A percentile compares a stretch with the other conserved stretches of the same genome.
These are phyloP conservation scores for Mormyrus lacerda DNA, from an alignment of 2,113 vertebrate genomes.

Conservation along the genomic window DNA sequence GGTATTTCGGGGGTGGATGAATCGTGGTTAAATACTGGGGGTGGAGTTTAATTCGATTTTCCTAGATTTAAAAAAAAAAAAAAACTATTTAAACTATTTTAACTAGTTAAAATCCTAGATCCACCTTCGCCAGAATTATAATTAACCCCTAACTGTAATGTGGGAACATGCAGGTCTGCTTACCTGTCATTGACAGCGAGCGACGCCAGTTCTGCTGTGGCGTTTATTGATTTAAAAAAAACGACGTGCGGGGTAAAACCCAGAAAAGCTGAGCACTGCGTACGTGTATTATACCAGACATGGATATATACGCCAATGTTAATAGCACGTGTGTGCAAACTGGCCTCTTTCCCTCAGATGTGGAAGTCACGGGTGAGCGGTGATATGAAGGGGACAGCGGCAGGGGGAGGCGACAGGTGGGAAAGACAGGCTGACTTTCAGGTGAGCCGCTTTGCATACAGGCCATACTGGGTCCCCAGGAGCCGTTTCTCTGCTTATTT, in stretches of 20 bases:
- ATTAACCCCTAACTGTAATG: neutral
- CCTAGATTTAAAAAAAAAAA: neutral
- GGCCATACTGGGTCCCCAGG: neutral
- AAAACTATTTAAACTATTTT: too few species aligned
- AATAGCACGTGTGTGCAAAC: too few species aligned
- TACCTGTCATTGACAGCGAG: too few species aligned
- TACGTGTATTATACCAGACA: too few species aligned
- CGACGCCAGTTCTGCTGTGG: too few species aligned
- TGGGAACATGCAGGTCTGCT: too few species aligned
- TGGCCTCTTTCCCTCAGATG: constrained; percentile 64
- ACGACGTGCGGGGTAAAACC: too few species aligned
- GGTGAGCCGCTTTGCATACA: constrained; percentile 55
- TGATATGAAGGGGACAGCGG: constrained; percentile 65
- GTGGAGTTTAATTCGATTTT: neutral
- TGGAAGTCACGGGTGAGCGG: constrained; percentile 89
- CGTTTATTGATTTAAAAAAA: too few species aligned
- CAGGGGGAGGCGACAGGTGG: constrained; percentile 78
- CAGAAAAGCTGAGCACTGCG: too few species aligned
- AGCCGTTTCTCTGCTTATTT: neutral
- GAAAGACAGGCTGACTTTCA: constrained; percentile 92
- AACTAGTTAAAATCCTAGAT: neutral
- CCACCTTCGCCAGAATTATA: neutral
- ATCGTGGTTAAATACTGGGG: neutral
- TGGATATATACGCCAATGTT: too few species aligned
- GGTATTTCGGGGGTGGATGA: neutral